Base-by-base conservation (phyloP, 2,888 invertebrate species). In the Dolichopus griseipennis region DNA sequence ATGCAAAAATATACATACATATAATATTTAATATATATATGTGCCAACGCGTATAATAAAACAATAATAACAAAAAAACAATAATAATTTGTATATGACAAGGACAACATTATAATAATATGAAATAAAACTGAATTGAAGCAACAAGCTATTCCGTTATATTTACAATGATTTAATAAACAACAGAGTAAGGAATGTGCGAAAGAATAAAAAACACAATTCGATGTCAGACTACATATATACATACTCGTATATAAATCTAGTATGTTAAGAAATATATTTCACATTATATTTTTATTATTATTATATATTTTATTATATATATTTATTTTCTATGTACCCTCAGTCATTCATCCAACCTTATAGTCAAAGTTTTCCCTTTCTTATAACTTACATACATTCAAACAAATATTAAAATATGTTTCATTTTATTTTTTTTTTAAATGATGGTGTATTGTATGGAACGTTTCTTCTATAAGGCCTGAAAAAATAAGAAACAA, bases 381-480 rank as follows among this genome's bases (percentile, higher is more conserved):
- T 52, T 52, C 18, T 18, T 27, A n/a, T n/a, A n/a, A 27, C 27
- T 27, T 27, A 27, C 27, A 27, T 27, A 27, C 27, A 27, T 27
- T 27, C 27, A 27, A 27, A 27, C 27, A 5, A 4, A 27, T 5
- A 27, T 27, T 2, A 4, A 27, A 27, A 52, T 52, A 52, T 52
- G 52, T 52, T 15, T 12, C 15, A 52, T 52, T 52, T 18, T 52
- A 18, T 18, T 52, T 52, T 52, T 18, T 52, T 52, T 18, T 52
- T 52, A 52, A 52, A 52, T n/a, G n/a, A 18, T 52, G 52, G 52
- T 52, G 52, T 52, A 52, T 52, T 52, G 18, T 52, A 52, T 52
- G 52, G 52, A 52, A 52, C 18, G 18, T 52, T 9, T 15, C 52
- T 18, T 15, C 18, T 52, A 15, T 52, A 52, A 12, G n/a, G 52